Base-by-base conservation (phyloP, 1,140 invertebrate species). In the Oedothorax gibbosus region DNA sequence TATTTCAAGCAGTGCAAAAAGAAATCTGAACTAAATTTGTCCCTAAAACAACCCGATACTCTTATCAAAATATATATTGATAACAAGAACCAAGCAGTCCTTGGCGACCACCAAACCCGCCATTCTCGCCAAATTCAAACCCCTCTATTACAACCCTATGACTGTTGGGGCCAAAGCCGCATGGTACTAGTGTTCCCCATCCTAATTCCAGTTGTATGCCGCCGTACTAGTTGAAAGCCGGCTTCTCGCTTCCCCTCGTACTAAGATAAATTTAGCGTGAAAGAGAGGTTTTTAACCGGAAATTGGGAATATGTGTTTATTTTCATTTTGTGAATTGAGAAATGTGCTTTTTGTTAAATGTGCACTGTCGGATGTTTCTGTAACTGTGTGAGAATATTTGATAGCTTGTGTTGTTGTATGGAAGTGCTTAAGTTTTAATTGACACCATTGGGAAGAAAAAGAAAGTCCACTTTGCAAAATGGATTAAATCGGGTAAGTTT, bases 161-260 rank as follows among this genome's bases (percentile, higher is more conserved):
- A 21, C 62, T 79, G 77, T 82, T 73, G 69, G 69, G 57, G n/a
- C 68, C 68, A 82, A 82, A 82, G 80, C 57, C 80, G 80, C 80
- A 82, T 82, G 80, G 80, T 71, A 82, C 80, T 73, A 82, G 80
- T 73, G 66, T 73, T 82, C 80, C 72, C 20, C 80, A 73, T 82
- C 80, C 69, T 64, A 82, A 82, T 64, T 72, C 80, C 80, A 35
- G 20, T 57, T 54, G 66, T n/a, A 53, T 12, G 20, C 53, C n/a
- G 66, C 78, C 20, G 49, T 73, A 64, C 69, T 53, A 73, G 68
- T n/a, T 57, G 20, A 18, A 35, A 21, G 65, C 64, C 56, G 78
- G 18, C 20, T 49, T 60, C 35, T 35, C 35, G 35, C 35, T 35
- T 35, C 35, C 35, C 35, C 35, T 35, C 35, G 35, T 35, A 35